phyloP scores from a whole-genome alignment of 2,797 vertebrate genomes.

The Coluber constrictor region DNA sequence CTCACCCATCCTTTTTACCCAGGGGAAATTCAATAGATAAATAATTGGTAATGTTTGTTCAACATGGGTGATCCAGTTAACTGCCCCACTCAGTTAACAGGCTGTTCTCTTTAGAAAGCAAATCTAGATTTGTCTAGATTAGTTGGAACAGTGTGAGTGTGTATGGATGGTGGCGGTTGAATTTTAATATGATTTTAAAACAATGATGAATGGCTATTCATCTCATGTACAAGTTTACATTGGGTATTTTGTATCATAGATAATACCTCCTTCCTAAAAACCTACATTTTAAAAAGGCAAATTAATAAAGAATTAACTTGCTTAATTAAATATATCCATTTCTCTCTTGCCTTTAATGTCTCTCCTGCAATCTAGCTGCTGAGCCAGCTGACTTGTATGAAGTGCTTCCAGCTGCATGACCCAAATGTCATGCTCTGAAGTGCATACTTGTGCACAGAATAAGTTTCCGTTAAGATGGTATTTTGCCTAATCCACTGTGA shows the following conservation, averaged over 20 bases:
- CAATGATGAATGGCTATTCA: not conserved
- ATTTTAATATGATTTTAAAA: not conserved
- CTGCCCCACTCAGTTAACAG: not conserved
- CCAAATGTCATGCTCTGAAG: slow-evolving; percentile 15
- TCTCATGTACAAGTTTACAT: not conserved
- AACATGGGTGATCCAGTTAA: not conserved
- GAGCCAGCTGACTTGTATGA: slow-evolving; percentile 14
- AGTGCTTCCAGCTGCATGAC: slow-evolving; percentile 22
- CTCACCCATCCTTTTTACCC: not conserved
- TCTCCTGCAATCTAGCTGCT: not conserved
- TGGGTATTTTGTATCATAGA: not conserved
- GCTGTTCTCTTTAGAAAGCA: not conserved
- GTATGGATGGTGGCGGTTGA: not conserved
- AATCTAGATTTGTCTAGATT: not conserved
- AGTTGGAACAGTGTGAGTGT: not conserved
- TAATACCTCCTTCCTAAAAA: not conserved
- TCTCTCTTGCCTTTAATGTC: not conserved
- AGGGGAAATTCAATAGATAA: not conserved
- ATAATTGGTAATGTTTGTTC: not conserved
- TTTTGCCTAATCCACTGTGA: slow-evolving; percentile 8
- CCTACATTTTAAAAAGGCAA: not conserved
- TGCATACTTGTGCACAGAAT: not conserved
- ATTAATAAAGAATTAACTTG: not conserved
- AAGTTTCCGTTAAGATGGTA: not conserved
- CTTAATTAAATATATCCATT: not conserved